phyloP scores from a whole-genome alignment of 2,797 vertebrate genomes.

The Capromys pilorides region DNA sequence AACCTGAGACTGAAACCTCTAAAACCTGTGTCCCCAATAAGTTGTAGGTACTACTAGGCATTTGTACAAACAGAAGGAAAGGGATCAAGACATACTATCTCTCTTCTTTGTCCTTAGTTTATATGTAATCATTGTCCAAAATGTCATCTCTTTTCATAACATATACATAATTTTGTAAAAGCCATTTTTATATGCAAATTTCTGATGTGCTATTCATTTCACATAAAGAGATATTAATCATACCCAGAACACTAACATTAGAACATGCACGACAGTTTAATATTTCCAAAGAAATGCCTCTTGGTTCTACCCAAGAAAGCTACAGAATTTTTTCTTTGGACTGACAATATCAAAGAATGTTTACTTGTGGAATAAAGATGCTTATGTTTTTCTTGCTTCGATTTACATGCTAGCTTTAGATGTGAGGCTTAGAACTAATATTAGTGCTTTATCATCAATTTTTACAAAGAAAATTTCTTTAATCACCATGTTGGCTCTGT shows the following conservation, averaged over 20 bases:
- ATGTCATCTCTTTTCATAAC: neutral
- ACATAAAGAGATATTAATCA: neutral
- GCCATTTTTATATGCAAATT: neutral
- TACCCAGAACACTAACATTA: neutral
- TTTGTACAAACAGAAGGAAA: neutral
- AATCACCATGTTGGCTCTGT: neutral
- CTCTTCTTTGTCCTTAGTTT: neutral
- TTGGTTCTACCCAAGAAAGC: neutral
- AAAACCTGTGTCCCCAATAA: neutral
- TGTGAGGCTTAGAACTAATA: neutral
- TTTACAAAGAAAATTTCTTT: neutral
- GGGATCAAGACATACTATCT: neutral
- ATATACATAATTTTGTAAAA: slow-evolving; percentile 24
- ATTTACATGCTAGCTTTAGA: slow-evolving; percentile 18
- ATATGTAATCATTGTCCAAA: neutral
- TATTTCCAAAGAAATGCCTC: slow-evolving; percentile 12
- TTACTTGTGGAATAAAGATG: neutral
- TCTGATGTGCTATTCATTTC: neutral
- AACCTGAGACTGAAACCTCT: neutral
- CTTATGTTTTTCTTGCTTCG: neutral
- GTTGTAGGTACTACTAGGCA: neutral
- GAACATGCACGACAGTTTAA: neutral
- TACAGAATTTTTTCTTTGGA: neutral
- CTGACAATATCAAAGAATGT: neutral
- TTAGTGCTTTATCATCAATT: neutral